Evolutionary conservation across 2,113 vertebrate species (phyloP), one percentile per base, ranked within the genome.

Genomic region (Xiphophorus hellerii): DNA sequence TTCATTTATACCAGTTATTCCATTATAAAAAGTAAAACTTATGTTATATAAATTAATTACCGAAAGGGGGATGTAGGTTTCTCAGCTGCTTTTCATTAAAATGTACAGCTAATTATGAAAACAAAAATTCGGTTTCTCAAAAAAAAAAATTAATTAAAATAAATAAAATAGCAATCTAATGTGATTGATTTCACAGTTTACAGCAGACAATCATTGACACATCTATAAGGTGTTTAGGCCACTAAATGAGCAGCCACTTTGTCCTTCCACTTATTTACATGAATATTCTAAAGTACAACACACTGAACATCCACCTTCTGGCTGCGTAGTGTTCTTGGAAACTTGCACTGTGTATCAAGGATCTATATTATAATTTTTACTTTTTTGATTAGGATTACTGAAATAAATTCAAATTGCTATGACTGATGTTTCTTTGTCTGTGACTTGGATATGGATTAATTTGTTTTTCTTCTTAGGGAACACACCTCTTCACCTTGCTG

Each of bases 401-500:
- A 54, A 54, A 54, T 51, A 20, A 25, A 54, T 20, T 9, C 0
- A 54, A 54, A 9, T 9, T 22, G 22, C 8, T 9, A 54, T 25
- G 20, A 54, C 51, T 54, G 15, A 54, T 54, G 51, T 25, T 17
- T 48, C 17, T 48, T 5, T 54, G 20, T 54, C 51, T 54, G 51
- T 54, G 51, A 9, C 2, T n/a, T n/a, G 22, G 25, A 58, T 25
- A n/a, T n/a, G 20, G 7, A 25, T n/a, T 58, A n/a, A 20, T 83
- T 94, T 74, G 22, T 58, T 58, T 58, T 20, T 58, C 51, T 28
- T 27, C 3, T 1, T 85, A 99, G 97, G 97, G 87, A 99, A 99
- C 87, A 98, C 97, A 88, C 97, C 97, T 81, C 94, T 99, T 78
- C 97, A 99, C 88, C 93, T 99, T 87, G 97, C 97, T 90, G 96